A percentile compares a stretch with the other conserved stretches of the same genome.
Conservation (phyloP, 2,797 vertebrate genomes). For the Enteromius afrohamiltoni region DNA sequence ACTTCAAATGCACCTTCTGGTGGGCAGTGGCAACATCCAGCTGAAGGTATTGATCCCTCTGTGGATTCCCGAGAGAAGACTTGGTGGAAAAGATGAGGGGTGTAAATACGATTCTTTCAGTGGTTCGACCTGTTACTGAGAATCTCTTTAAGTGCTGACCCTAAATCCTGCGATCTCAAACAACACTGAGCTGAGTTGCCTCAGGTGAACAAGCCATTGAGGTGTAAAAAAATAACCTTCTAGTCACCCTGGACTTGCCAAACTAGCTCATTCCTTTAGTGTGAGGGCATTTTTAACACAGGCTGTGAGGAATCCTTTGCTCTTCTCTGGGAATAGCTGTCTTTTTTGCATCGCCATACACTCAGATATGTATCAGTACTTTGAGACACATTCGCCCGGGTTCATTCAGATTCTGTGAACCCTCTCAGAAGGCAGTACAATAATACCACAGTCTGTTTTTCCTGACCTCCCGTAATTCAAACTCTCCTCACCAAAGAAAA, state of each 20-base stretch:
- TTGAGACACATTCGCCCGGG: background rate
- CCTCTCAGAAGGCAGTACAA: slow-evolving; percentile 28
- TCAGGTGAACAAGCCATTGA: slow-evolving; percentile 45
- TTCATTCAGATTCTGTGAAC: slow-evolving; percentile 26
- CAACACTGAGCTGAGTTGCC: background rate
- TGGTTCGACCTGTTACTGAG: slow-evolving; percentile 22
- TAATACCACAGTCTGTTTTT: slow-evolving; percentile 47
- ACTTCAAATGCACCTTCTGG: slow-evolving; percentile 35
- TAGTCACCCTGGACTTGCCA: slow-evolving; percentile 35
- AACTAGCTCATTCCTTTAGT: slow-evolving; percentile 27
- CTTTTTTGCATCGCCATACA: background rate
- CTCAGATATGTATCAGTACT: slow-evolving; percentile 27
- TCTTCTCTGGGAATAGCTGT: slow-evolving; percentile 33
- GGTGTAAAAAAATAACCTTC: slow-evolving; percentile 40
- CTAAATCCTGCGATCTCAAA: slow-evolving; percentile 32
- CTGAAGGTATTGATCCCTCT: slow-evolving; percentile 53
- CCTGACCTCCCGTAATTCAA: slow-evolving; percentile 49
- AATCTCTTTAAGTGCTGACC: slow-evolving; percentile 36
- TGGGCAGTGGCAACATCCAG: slow-evolving; percentile 18
- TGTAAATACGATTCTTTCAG: slow-evolving; percentile 35
- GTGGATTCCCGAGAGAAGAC: slow-evolving; percentile 42
- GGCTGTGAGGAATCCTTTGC: slow-evolving; percentile 31
- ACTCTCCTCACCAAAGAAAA: slow-evolving; percentile 48
- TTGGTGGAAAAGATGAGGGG: slow-evolving; percentile 37
- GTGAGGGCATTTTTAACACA: slow-evolving; percentile 6